A percentile compares a stretch with the other conserved stretches of the same genome.
These are phyloP conservation scores for Bubo bubo DNA, from an alignment of 2,113 vertebrate genomes.

Conservation along the genomic window DNA sequence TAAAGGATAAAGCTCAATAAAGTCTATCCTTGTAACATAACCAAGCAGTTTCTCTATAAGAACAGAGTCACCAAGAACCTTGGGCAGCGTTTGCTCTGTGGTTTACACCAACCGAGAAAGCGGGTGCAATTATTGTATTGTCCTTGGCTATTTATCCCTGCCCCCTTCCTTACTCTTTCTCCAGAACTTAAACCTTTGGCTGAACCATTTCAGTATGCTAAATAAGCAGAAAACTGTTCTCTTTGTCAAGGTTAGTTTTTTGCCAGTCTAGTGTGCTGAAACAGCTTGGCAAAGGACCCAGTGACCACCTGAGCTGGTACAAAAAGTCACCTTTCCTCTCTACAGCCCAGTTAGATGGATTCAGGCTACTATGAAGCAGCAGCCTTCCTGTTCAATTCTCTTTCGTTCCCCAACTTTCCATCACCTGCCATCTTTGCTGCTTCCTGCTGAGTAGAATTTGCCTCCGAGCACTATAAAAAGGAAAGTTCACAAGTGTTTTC, in stretches of 20 bases:
- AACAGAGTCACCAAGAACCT: neutral
- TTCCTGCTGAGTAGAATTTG: constrained; percentile 15
- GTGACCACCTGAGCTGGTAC: neutral
- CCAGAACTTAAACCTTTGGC: neutral
- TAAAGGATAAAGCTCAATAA: neutral
- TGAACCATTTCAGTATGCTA: neutral
- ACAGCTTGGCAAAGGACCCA: neutral
- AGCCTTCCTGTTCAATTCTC: neutral
- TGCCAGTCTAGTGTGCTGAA: neutral
- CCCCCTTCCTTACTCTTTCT: neutral
- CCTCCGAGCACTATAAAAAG: constrained; percentile 7
- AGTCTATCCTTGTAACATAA: neutral
- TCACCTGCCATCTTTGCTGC: constrained; percentile 6
- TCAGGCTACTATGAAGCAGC: neutral
- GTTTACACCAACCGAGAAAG: neutral
- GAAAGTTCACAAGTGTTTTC: neutral
- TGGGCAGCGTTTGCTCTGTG: neutral
- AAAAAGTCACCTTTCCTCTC: neutral
- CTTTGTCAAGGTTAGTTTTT: neutral
- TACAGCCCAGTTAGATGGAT: neutral
- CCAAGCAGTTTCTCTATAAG: neutral
- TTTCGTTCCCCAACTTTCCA: neutral
- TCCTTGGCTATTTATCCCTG: neutral
- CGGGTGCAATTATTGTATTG: accelerated
- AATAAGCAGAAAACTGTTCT: neutral